Evolutionary conservation across 2,888 invertebrate species (phyloP).

Genomic region (Drosophila infuscata): DNA sequence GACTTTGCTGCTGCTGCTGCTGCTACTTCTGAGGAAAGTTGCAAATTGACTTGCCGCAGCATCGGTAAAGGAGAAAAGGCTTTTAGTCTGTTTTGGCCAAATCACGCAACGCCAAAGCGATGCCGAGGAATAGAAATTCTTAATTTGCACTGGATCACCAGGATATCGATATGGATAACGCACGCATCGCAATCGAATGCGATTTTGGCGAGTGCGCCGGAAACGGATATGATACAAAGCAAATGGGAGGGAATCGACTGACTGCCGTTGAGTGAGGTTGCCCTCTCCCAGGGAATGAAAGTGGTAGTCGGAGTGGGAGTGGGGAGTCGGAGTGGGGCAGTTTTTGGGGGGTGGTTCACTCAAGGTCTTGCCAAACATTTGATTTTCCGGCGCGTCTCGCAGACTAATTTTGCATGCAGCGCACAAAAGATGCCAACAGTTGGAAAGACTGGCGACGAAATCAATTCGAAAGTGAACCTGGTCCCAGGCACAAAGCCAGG

Average conservation of each 20-base stretch:
- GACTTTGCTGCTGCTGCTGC: slow-evolving; percentile 4
- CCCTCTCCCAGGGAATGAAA: not conserved
- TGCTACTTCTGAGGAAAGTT: slow-evolving; percentile 45
- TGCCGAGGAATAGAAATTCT: slow-evolving; percentile 34
- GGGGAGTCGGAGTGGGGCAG: too few relatives aligned
- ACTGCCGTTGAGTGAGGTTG: not conserved
- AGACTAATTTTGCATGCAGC: slow-evolving; percentile 77
- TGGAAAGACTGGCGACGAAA: slow-evolving; percentile 28
- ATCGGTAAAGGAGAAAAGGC: slow-evolving; percentile 32
- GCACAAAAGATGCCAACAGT: slow-evolving; percentile 53
- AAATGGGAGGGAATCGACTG: slow-evolving; percentile 3
- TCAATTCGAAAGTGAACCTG: slow-evolving; percentile 36
- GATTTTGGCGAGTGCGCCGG: slow-evolving; percentile 57
- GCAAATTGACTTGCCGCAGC: slow-evolving; percentile 63
- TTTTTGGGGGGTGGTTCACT: slow-evolving; percentile 8
- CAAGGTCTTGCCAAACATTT: slow-evolving; percentile 74
- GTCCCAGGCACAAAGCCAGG: slow-evolving; percentile 21
- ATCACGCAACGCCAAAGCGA: slow-evolving; percentile 36
- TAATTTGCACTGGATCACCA: slow-evolving; percentile 24
- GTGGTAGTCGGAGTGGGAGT: not conserved
- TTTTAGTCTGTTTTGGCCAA: slow-evolving; percentile 41
- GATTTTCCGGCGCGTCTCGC: slow-evolving; percentile 57
- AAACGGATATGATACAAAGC: slow-evolving; percentile 63
- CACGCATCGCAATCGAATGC: slow-evolving; percentile 62
- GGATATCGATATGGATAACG: slow-evolving; percentile 54